Base-by-base conservation (phyloP, 2,113 vertebrate genomes). In the Phoenicopterus ruber region DNA sequence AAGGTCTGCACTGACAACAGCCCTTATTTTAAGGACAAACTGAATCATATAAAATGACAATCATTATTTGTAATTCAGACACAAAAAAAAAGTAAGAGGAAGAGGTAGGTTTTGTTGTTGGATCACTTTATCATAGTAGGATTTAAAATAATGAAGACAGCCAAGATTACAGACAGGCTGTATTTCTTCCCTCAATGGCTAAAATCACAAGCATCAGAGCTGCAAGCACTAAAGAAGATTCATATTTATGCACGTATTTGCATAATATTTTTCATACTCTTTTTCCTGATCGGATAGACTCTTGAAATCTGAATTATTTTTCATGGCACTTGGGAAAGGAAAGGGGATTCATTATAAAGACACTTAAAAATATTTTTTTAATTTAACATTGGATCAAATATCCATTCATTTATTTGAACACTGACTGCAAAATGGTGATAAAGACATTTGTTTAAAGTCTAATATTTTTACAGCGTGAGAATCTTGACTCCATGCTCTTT, bases 311-410 rank as follows among this genome's bases (percentile, higher is more conserved):
- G 80, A 77, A 88, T 58, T 94, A 71, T 94, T 94, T 94, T 77
- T 65, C 73, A 17, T 24, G 14, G 66, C 82, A 85, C 65, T 95
- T 85, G n/a, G 90, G 73, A 88, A 79, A 57, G 36, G 17, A 58
- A 88, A 93, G 40, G 31, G 67, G 94, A 93, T 79, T 59, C 31
- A 42, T 90, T 94, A 72, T 21, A 81, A 91, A 91, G 71, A 49
- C 54, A 74, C 59, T 7, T 25, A 63, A 78, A 97, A 96, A 87
- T 94, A 71, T 57, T 82, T 89, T 83, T 95, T 86, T 73, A 77
- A 94, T 96, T 92, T 84, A 90, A 96, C 86, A 84, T 47, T 47
- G 66, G 49, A 83, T 96, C 88, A 94, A 96, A 95, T 91, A 86
- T 69, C 82, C 55, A 62, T 79, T 84, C 61, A 11, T 87, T 87